A percentile compares a stretch with the other conserved stretches of the same genome.
phyloP scores from a whole-genome alignment of 2,888 invertebrate species.

The Polymixis flavicincta region DNA sequence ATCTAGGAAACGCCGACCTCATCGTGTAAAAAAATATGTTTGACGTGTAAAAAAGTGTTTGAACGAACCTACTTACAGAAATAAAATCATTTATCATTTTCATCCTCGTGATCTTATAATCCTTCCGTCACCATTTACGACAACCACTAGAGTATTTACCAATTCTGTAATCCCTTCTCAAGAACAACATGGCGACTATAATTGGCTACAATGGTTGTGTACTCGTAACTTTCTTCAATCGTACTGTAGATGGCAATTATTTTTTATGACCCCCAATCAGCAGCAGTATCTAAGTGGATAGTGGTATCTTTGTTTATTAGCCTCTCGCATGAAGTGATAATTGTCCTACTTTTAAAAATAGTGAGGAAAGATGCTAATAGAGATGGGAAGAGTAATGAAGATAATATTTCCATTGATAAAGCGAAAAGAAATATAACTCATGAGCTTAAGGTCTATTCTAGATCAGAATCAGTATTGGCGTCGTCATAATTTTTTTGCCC shows the following conservation, averaged over 20 bases:
- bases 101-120: background rate
- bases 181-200: conserved; percentile 15
- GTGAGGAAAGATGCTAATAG: background rate
- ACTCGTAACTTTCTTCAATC: conserved; percentile 33
- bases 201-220: conserved; percentile 23
- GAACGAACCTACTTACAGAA: no score
- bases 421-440: background rate
- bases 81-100: background rate
- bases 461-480: background rate
- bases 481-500: background rate
- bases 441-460: background rate
- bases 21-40: no score
- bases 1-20: no score
- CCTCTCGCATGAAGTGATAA: conserved; percentile 43
- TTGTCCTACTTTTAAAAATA: conserved; percentile 48
- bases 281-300: conserved; percentile 20
- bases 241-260: conserved; percentile 24
- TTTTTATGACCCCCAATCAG: conserved; percentile 46
- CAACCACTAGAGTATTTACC: background rate
- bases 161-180: background rate
- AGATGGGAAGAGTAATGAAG: background rate
- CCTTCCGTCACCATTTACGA: background rate
- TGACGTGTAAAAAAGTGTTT: no score
- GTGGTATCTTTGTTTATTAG: conserved; percentile 25
- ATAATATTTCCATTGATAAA: background rate